A percentile compares a stretch with the other conserved stretches of the same genome.
These are phyloP conservation scores for Drosophila borborema DNA, from an alignment of 2,888 invertebrate genomes.

Conservation along the genomic window DNA sequence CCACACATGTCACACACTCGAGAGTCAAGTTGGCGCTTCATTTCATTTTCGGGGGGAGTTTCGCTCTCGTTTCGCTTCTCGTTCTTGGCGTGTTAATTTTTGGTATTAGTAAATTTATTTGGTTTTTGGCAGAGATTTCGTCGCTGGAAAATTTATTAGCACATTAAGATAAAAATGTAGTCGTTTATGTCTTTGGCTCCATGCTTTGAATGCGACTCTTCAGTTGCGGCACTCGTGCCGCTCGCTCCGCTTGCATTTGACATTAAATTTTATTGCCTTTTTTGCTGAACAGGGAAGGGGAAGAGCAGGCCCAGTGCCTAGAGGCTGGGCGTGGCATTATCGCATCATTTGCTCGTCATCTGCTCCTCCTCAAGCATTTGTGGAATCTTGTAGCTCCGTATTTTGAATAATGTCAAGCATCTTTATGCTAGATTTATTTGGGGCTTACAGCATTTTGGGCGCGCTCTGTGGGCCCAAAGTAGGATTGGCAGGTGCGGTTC, in stretches of 20 bases:
- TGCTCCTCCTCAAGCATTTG: conserved; percentile 55
- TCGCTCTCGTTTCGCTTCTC: conserved; percentile 1
- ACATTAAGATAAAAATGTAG: conserved; percentile 84
- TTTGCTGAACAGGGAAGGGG: conserved; percentile 53
- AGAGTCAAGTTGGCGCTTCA: conserved; percentile 74
- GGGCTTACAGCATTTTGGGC: conserved; percentile 41
- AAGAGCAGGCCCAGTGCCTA: not conserved
- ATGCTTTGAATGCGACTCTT: conserved; percentile 20
- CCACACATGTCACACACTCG: conserved; percentile 70
- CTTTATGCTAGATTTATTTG: conserved; percentile 65
- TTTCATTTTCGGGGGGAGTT: conserved; percentile 48
- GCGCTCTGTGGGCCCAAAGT: conserved; percentile 31
- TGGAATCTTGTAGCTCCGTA: conserved; percentile 67
- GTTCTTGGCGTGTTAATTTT: conserved; percentile 57
- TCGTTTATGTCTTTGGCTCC: conserved; percentile 65
- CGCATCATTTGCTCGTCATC: conserved; percentile 38
- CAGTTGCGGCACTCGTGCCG: conserved; percentile 16
- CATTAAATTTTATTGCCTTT: conserved; percentile 78
- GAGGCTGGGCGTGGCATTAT: conserved; percentile 45
- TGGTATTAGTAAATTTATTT: conserved; percentile 79
- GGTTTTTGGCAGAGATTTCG: conserved; percentile 79
- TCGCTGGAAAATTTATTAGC: conserved; percentile 83
- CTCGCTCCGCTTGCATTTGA: conserved; percentile 53
- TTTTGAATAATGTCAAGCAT: conserved; percentile 76
- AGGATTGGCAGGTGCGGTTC: conserved; percentile 47